These are phyloP conservation scores for Anoplophora glabripennis DNA, from an alignment of 1,140 invertebrate genomes.

Conservation along the genomic window DNA sequence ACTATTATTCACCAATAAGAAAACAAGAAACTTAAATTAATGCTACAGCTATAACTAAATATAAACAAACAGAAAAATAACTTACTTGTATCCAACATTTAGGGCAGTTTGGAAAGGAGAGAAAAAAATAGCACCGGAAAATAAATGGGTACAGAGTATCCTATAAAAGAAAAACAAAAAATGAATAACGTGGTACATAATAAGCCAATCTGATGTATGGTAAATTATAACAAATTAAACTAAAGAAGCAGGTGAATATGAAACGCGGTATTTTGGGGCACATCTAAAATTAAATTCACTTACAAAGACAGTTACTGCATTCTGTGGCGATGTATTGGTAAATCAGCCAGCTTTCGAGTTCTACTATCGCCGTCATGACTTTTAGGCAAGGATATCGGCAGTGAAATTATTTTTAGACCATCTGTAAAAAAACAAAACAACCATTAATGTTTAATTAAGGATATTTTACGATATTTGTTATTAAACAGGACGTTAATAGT, in stretches of 20 bases:
- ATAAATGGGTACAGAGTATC: slow-evolving; percentile 31
- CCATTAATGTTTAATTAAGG: too few relatives aligned
- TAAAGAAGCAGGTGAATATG: neutral
- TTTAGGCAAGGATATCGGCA: slow-evolving; percentile 20
- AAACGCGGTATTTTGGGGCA: neutral
- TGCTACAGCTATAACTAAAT: neutral
- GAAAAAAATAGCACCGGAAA: slow-evolving; percentile 1
- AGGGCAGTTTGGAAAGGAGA: neutral
- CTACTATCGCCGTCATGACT: slow-evolving; percentile 57
- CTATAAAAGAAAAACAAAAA: slow-evolving; percentile 30
- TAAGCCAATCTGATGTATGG: neutral
- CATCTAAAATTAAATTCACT: slow-evolving; percentile 43
- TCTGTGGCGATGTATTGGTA: slow-evolving; percentile 61
- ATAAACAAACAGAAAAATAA: slow-evolving; percentile 22
- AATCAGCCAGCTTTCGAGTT: slow-evolving; percentile 60
- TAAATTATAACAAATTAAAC: neutral
- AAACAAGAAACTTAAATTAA: slow-evolving; percentile 1
- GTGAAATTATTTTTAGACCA: slow-evolving; percentile 16
- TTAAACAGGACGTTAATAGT: too few relatives aligned
- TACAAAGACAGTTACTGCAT: slow-evolving; percentile 59
- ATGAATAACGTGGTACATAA: slow-evolving; percentile 18
- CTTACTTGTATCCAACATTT: slow-evolving; percentile 35
- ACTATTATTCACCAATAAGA: neutral
- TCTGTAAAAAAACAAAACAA: slow-evolving; percentile 16
- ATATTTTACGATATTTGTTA: too few relatives aligned